Conservation (phyloP, 2,797 vertebrate genomes). For the Siniperca scherzeri region DNA sequence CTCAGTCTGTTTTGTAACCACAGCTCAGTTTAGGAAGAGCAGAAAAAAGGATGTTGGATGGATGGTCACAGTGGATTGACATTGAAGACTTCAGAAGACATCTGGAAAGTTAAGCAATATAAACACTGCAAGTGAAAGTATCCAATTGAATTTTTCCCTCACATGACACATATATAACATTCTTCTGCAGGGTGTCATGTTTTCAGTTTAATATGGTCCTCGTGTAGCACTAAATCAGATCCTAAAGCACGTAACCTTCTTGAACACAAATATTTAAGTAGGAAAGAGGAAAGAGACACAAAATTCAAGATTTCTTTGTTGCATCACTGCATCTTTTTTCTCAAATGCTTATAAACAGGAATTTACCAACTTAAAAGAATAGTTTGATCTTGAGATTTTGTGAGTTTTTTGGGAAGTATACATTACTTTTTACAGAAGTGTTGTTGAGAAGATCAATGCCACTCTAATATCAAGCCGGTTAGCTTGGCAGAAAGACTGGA, state of each 20-base stretch:
- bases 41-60: background rate
- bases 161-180: background rate
- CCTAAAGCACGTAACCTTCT: background rate
- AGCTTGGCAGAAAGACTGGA: background rate
- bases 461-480: background rate
- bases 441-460: background rate
- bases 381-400: background rate
- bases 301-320: background rate
- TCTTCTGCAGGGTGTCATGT: background rate
- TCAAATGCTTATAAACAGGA: background rate
- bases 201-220: background rate
- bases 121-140: background rate
- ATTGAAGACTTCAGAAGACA: slow-evolving; percentile 11
- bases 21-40: slow-evolving; percentile 18
- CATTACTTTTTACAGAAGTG: too few relatives aligned
- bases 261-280: background rate
- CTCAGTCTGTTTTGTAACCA: slow-evolving; percentile 28
- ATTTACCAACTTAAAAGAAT: background rate
- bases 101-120: background rate
- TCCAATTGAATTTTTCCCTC: background rate
- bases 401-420: background rate
- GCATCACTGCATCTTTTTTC: background rate
- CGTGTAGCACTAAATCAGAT: background rate
- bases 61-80: slow-evolving; percentile 4
- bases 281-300: background rate